These are phyloP conservation scores for Pagrus major DNA, from an alignment of 2,113 vertebrate species.

Conservation along the genomic window DNA sequence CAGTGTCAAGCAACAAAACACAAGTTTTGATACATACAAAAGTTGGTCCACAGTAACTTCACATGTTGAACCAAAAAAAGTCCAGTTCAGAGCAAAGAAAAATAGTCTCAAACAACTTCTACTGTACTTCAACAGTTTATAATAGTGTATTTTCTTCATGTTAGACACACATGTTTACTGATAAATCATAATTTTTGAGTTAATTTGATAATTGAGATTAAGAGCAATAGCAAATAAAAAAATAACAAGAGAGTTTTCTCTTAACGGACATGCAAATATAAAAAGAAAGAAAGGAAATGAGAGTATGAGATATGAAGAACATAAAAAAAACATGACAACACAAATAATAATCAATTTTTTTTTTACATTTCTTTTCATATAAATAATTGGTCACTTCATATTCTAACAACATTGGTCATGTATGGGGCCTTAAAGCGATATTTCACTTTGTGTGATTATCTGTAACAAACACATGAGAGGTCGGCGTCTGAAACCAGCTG, in stretches of 20 bases:
- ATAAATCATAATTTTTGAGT: not conserved
- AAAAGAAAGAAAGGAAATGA: not conserved
- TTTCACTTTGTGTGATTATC: conserved; percentile 39
- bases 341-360: conserved; percentile 28
- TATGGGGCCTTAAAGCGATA: conserved; percentile 34
- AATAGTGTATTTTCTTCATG: conserved; percentile 1
- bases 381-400: conserved; percentile 55
- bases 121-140: not conserved
- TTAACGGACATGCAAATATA: not conserved
- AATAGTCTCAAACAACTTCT: not conserved
- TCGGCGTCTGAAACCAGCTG: conserved; percentile 14
- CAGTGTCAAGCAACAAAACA: conserved; percentile 2
- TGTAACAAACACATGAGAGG: not conserved
- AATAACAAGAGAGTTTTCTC: not conserved
- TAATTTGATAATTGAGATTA: not conserved
- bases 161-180: not conserved
- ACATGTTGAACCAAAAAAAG: not conserved
- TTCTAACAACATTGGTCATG: conserved; percentile 38
- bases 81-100: not conserved
- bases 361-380: conserved; percentile 42
- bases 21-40: not conserved
- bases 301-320: not conserved
- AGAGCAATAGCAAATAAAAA: not conserved
- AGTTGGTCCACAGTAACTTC: not conserved
- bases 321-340: conserved; percentile 18